Percentiles rank a stretch among this genome's conserved stretches.
These are phyloP conservation scores for Cheiracanthium punctorium DNA, from an alignment of 2,888 invertebrate genomes.

Conservation along the genomic window DNA sequence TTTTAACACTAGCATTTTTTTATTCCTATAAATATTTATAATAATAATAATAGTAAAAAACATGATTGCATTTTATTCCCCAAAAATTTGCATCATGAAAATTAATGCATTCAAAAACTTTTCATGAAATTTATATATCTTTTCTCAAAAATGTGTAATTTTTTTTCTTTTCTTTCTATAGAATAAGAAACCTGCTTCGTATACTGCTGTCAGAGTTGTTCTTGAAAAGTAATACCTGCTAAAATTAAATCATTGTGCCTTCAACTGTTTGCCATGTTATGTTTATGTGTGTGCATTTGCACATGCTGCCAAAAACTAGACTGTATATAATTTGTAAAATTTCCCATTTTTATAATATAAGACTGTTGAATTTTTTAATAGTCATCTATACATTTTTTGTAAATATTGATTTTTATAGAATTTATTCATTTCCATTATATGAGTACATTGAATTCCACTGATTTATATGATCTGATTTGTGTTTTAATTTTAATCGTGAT, in stretches of 20 bases:
- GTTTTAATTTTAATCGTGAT: neutral
- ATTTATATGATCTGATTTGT: neutral
- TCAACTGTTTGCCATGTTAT: neutral
- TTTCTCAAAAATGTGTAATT: neutral
- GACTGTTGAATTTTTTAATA: neutral
- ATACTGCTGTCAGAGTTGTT: slow-evolving; percentile 39
- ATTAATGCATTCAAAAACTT: too few relatives aligned
- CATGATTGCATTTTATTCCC: too few relatives aligned
- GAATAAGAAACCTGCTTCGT: slow-evolving; percentile 32
- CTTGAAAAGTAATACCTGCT: neutral
- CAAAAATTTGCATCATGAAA: neutral
- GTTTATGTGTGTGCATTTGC: neutral
- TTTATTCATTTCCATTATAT: neutral
- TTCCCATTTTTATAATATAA: neutral
- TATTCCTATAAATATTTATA: too few relatives aligned
- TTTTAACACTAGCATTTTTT: too few relatives aligned
- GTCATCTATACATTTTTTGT: neutral
- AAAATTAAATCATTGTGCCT: neutral
- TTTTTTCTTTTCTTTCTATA: slow-evolving; percentile 17
- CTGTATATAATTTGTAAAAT: slow-evolving; percentile 1
- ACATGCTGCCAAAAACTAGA: neutral
- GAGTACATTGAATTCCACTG: neutral
- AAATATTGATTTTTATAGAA: neutral
- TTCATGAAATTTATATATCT: neutral
- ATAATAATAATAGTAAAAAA: too few relatives aligned